These are phyloP conservation scores for Zophobas morio DNA, from an alignment of 1,140 invertebrate genomes.

Conservation along the genomic window DNA sequence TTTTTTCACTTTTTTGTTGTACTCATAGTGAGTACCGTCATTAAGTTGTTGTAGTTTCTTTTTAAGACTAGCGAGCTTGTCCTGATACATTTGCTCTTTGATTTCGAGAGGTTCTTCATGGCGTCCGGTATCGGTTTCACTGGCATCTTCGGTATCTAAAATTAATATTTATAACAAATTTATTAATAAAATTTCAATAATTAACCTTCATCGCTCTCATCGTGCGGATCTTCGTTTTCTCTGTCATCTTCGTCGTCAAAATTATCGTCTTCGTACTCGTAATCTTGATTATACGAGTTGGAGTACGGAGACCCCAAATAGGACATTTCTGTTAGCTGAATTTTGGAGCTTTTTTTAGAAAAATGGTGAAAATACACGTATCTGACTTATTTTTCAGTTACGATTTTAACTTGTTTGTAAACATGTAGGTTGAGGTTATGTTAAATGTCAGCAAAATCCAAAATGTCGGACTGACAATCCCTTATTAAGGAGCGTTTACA, in stretches of 20 bases:
- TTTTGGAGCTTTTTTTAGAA: background rate
- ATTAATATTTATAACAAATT: background rate
- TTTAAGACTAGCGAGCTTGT: slow-evolving; percentile 91
- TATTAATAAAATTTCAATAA: background rate
- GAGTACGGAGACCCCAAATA: slow-evolving; percentile 59
- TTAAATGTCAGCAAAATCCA: background rate
- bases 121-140: slow-evolving; percentile 88
- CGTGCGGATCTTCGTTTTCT: slow-evolving; percentile 55
- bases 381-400: background rate
- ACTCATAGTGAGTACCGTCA: slow-evolving; percentile 90
- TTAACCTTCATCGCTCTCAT: slow-evolving; percentile 61
- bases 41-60: slow-evolving; percentile 91
- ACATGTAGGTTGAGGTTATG: background rate
- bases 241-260: slow-evolving; percentile 58
- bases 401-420: background rate
- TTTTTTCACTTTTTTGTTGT: slow-evolving; percentile 84
- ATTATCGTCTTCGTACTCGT: slow-evolving; percentile 61
- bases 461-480: no score
- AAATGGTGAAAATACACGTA: background rate
- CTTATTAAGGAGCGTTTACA: background rate
- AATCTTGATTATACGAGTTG: slow-evolving; percentile 60
- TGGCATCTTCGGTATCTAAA: slow-evolving; percentile 88
- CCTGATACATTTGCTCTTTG: slow-evolving; percentile 96
- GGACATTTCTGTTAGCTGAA: slow-evolving; percentile 51
- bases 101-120: slow-evolving; percentile 88